Percentiles rank a stretch among this genome's conserved stretches.
Conservation (phyloP, 2,888 invertebrate species). For the Anticlea derivata region DNA sequence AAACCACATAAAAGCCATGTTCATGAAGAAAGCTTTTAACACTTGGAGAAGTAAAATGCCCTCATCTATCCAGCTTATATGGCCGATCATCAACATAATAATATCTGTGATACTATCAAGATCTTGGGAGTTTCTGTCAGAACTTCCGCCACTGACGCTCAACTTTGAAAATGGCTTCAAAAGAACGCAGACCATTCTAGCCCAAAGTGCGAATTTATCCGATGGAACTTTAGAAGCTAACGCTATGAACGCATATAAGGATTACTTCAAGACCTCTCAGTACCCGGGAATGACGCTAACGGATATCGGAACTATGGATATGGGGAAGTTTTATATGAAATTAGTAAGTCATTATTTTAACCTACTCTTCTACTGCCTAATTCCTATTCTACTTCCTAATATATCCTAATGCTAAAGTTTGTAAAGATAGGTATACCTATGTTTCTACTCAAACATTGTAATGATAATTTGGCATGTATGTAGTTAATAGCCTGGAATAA, state of each 20-base stretch:
- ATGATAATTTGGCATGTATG: no score
- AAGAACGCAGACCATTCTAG: slow-evolving; percentile 63
- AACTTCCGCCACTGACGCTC: slow-evolving; percentile 85
- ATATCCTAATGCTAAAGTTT: no score
- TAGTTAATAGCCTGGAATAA: no score
- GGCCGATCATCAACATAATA: slow-evolving; percentile 72
- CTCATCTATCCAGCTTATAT: slow-evolving; percentile 68
- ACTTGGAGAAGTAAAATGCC: slow-evolving; percentile 68
- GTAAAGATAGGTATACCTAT: no score
- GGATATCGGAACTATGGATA: slow-evolving; percentile 60
- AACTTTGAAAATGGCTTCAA: slow-evolving; percentile 72
- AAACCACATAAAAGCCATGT: slow-evolving; percentile 76
- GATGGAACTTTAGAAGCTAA: slow-evolving; percentile 53
- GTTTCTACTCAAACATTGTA: no score
- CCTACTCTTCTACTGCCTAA: no score
- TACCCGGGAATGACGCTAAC: slow-evolving; percentile 59
- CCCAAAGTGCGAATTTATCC: slow-evolving; percentile 50
- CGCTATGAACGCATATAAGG: slow-evolving; percentile 61
- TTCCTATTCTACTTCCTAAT: no score
- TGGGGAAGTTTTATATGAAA: slow-evolving; percentile 70
- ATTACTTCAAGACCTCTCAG: slow-evolving; percentile 58
- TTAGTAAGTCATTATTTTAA: slow-evolving; percentile 55
- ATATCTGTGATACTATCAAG: slow-evolving; percentile 69
- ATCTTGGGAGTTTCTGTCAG: slow-evolving; percentile 74
- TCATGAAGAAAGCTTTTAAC: slow-evolving; percentile 68